Conservation (phyloP, 2,113 vertebrate species). For the Macaca fascicularis region T2T-MFA8v1.1 NC_088380.1:56852001-56852500, state of each 20-base stretch:
- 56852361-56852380: neutral
- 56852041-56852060: neutral
- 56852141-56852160: neutral
- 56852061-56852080: neutral
- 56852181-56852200: neutral
- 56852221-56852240: no score
- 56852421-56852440: constrained; percentile 3
- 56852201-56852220: neutral
- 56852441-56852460: neutral
- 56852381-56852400: neutral
- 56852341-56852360: neutral
- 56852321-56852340: neutral
- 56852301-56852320: neutral
- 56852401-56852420: neutral
- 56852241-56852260: neutral
- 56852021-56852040: neutral
- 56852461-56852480: neutral
- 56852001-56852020: neutral
- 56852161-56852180: neutral
- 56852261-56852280: neutral
- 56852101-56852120: neutral
- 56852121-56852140: neutral
- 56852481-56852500: neutral
- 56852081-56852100: neutral
- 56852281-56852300: neutral